Evolutionary conservation across 2,797 vertebrate genomes (phyloP).

Genomic region (Sebastes alutus): DNA sequence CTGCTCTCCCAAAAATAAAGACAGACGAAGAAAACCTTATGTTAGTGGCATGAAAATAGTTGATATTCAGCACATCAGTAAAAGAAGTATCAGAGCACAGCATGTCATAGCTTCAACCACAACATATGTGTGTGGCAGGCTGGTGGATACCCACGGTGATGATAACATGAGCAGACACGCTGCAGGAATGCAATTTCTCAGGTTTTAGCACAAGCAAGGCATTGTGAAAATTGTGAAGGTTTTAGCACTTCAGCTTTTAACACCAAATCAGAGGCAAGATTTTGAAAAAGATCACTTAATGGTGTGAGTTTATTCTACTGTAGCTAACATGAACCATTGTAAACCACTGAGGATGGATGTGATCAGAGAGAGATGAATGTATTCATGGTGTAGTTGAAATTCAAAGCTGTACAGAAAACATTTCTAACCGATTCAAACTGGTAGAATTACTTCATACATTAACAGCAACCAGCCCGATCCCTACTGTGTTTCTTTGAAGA

Average conservation of each 20-base stretch:
- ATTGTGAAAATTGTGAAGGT: slow-evolving; percentile 22
- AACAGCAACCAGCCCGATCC: background rate
- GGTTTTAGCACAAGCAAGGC: background rate
- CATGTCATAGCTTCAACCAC: background rate
- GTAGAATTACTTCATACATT: background rate
- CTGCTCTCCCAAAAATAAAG: background rate
- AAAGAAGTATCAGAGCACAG: background rate
- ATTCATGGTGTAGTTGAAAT: background rate
- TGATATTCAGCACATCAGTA: background rate
- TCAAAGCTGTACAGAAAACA: slow-evolving; percentile 4
- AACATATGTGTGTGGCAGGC: background rate
- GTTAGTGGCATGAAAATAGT: background rate
- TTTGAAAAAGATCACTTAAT: slow-evolving; percentile 3
- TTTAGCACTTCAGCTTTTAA: slow-evolving; percentile 58
- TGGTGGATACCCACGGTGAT: background rate
- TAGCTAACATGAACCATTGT: slow-evolving; percentile 7
- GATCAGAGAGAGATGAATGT: background rate
- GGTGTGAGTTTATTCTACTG: slow-evolving; percentile 7
- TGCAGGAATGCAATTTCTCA: slow-evolving; percentile 19
- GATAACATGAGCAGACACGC: slow-evolving; percentile 9
- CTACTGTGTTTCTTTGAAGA: slow-evolving; percentile 14
- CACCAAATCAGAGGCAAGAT: slow-evolving; percentile 10
- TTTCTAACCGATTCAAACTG: background rate
- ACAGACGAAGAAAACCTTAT: background rate
- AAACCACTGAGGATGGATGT: background rate